A percentile compares a stretch with the other conserved stretches of the same genome.
Conservation (phyloP, 2,797 vertebrate genomes). For the Pseudomugil gertrudae region DNA sequence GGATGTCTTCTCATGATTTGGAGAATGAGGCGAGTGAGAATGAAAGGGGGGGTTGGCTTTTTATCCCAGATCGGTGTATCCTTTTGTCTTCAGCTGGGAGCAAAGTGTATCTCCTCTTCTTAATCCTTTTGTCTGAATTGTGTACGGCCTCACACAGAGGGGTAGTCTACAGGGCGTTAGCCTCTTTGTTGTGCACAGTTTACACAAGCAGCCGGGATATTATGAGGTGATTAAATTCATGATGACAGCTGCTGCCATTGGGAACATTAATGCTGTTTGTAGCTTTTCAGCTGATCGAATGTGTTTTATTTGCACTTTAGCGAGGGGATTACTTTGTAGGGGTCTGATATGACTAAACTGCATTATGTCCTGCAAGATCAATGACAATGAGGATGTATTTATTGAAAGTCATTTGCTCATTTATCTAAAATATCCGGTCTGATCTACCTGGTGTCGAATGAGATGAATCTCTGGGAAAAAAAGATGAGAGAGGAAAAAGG, state of each 20-base stretch:
- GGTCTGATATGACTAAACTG: conserved; percentile 27
- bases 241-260: conserved; percentile 34
- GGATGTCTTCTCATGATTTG: neutral
- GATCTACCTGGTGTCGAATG: conserved; percentile 13
- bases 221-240: conserved; percentile 42
- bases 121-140: conserved; percentile 37
- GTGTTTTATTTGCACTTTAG: conserved; percentile 13
- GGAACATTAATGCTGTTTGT: conserved; percentile 20
- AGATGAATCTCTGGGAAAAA: conserved; percentile 24
- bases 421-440: conserved; percentile 43
- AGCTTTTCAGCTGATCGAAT: conserved; percentile 15
- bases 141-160: conserved; percentile 16
- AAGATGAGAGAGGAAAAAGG: conserved; percentile 54
- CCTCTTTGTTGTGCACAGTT: conserved; percentile 4
- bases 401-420: conserved; percentile 33
- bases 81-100: conserved; percentile 20
- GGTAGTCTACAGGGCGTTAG: neutral
- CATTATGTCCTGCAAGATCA: conserved; percentile 24
- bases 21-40: neutral
- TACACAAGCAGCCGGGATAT: conserved; percentile 19
- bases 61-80: conserved; percentile 24
- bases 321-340: conserved; percentile 7
- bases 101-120: conserved; percentile 24
- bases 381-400: conserved; percentile 38
- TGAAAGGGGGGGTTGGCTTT: neutral